phyloP scores from a whole-genome alignment of 2,888 invertebrate genomes.

The Sisyra nigra region DNA sequence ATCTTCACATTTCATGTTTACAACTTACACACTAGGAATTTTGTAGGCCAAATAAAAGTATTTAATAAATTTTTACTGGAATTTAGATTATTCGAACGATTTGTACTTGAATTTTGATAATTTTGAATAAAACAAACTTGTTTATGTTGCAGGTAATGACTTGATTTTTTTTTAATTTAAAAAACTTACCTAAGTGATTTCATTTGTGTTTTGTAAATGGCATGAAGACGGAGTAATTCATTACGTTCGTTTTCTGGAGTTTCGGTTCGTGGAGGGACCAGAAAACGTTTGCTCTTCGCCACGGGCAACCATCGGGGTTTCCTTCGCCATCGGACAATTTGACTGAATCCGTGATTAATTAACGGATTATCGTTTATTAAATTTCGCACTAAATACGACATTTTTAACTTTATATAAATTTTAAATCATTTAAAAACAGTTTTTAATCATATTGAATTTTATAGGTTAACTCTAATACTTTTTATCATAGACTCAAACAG shows the following conservation, averaged over 20 bases:
- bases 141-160: background rate
- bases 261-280: slow-evolving; percentile 42
- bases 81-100: background rate
- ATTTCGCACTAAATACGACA: background rate
- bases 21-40: no score
- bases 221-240: slow-evolving; percentile 49
- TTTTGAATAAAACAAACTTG: background rate
- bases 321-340: slow-evolving; percentile 36
- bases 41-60: background rate
- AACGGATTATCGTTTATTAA: background rate
- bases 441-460: background rate
- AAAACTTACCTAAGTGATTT: slow-evolving; percentile 24
- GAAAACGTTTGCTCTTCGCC: slow-evolving; percentile 64
- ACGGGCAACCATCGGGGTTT: slow-evolving; percentile 70
- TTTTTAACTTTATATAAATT: background rate
- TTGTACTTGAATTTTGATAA: background rate
- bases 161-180: background rate
- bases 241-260: slow-evolving; percentile 42
- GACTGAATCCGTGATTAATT: slow-evolving; percentile 8
- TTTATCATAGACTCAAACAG: background rate
- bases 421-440: background rate
- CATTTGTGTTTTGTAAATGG: slow-evolving; percentile 45
- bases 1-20: no score
- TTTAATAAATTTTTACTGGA: background rate
- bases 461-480: background rate